phyloP scores from a whole-genome alignment of 2,113 vertebrate genomes.

The Percina caprodes region DNA sequence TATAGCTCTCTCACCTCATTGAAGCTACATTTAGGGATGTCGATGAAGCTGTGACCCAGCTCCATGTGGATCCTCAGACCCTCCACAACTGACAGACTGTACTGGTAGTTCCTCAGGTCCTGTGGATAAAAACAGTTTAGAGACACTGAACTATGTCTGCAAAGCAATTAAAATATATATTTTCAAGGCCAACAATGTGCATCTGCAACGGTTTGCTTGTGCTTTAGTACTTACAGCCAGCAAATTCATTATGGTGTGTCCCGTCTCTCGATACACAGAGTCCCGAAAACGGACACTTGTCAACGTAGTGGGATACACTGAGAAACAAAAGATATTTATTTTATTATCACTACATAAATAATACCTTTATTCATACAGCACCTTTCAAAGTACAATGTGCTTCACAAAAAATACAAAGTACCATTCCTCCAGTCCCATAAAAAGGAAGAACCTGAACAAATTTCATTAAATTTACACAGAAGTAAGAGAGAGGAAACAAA shows the following conservation, averaged over 20 bases:
- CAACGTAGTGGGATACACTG: constrained; percentile 90
- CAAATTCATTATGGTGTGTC: constrained; percentile 95
- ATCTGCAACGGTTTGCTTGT: background rate
- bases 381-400: no score
- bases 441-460: no score
- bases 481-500: no score
- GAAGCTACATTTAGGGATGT: constrained; percentile 90
- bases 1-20: constrained; percentile 84
- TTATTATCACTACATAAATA: background rate
- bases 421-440: no score
- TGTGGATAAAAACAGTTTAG: constrained; percentile 49
- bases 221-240: constrained; percentile 89
- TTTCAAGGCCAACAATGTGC: no score
- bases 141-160: background rate
- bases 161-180: background rate
- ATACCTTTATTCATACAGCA: no score
- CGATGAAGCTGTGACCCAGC: constrained; percentile 94
- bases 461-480: no score
- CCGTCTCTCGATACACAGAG: constrained; percentile 92
- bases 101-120: constrained; percentile 96
- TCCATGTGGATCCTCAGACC: constrained; percentile 94
- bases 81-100: constrained; percentile 90
- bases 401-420: no score
- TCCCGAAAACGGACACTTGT: constrained; percentile 89
- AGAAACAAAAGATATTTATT: background rate